Base-by-base conservation (phyloP, 2,797 vertebrate genomes). In the Anomalospiza imberbis region DNA sequence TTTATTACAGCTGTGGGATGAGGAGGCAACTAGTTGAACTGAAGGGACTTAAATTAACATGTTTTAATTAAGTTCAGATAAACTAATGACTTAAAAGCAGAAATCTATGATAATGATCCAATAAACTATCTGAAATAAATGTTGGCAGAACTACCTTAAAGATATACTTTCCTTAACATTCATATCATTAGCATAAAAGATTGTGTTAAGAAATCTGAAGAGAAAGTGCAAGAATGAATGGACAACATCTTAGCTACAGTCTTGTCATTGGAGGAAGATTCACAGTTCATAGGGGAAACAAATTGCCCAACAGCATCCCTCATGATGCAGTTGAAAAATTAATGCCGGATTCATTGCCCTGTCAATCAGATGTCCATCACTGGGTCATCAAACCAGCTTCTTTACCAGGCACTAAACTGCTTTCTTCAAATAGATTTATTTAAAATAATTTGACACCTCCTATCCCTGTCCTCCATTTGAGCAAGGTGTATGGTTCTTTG, bases 41-140 rank as follows among this genome's bases (percentile, higher is more conserved):
- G 19, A 76, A 91, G 16, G 2, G 47, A 75, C 17, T 70, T 72
- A 51, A 89, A 89, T 77, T 80, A 65, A 10, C 6, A 25, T 45
- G 7, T 65, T 83, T 86, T 81, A 86, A 91, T 88, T 86, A 84
- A 81, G 17, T 84, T 90, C 62, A 78, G 94, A 94, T 78, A 91
- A 95, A 82, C 60, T 85, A 88, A 60, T 71, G 40, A 71, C 38
- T 93, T 36, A 42, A 91, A 90, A 76, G 25, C 55, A 90, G 38
- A 19, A 29, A 57, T 60, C 29, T 67, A 12, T 63, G 34, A 57
- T 54, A 45, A n/a, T 7, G 79, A 48, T 57, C n/a, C 55, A 57
- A 19, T 44, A 86, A 81, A 40, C 29, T 73, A 48, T 42, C 62
- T 76, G 29, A 89, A 93, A 85, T 25, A 78, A 67, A 65, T 55